Conservation (phyloP, 2,797 vertebrate species). For the Aeoliscus strigatus region DNA sequence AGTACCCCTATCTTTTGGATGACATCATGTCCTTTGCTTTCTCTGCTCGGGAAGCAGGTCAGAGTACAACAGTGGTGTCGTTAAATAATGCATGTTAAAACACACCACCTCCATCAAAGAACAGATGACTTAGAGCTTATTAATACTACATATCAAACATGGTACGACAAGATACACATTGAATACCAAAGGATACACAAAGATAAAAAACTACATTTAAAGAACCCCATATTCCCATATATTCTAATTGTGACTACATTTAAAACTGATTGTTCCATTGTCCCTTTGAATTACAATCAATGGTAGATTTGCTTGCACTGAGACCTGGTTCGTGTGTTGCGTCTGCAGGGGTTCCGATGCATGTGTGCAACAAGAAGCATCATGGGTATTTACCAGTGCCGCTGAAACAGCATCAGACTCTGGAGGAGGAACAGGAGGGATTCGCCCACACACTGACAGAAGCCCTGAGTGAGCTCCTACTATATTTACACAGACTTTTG, state of each 20-base stretch:
- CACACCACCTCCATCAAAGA: too few species aligned
- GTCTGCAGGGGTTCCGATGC: slow-evolving; percentile 78
- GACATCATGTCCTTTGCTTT: slow-evolving; percentile 96
- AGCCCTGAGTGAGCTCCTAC: slow-evolving; percentile 77
- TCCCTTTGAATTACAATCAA: background rate
- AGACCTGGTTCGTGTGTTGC: too few species aligned
- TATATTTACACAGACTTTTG: background rate
- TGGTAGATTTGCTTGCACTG: too few species aligned
- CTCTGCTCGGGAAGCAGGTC: slow-evolving; percentile 87
- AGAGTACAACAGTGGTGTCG: background rate
- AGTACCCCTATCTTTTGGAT: slow-evolving; percentile 93
- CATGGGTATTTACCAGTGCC: slow-evolving; percentile 89
- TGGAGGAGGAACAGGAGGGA: slow-evolving; percentile 80
- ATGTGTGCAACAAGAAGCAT: slow-evolving; percentile 86
- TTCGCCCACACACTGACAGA: slow-evolving; percentile 77
- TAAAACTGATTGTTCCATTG: too few species aligned
- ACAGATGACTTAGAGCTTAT: too few species aligned
- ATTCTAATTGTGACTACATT: too few species aligned
- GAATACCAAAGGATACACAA: too few species aligned
- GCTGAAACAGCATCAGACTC: slow-evolving; percentile 73
- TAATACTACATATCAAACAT: too few species aligned
- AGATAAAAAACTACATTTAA: too few species aligned
- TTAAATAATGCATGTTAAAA: too few species aligned
- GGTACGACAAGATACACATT: too few species aligned
- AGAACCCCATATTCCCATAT: too few species aligned